A percentile compares a stretch with the other conserved stretches of the same genome.
Conservation (phyloP, 2,888 invertebrate species). For the Macrosiphum euphorbiae region DNA sequence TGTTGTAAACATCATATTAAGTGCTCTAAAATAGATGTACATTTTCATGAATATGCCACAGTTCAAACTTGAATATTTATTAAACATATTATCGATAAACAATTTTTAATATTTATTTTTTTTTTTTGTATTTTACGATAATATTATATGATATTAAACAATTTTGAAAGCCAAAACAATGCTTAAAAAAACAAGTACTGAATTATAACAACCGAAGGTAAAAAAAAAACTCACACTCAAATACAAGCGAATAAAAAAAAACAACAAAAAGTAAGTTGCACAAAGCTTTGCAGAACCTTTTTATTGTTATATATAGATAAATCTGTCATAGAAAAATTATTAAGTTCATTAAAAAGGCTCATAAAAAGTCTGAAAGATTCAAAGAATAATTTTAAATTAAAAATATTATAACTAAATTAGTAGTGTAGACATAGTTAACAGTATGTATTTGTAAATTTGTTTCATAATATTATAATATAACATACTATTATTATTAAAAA, state of each 20-base stretch:
- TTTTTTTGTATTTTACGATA: background rate
- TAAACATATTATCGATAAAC: background rate
- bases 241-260: background rate
- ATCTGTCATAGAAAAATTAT: background rate
- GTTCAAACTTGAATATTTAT: background rate
- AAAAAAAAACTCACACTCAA: background rate
- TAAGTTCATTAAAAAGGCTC: background rate
- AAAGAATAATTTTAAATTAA: background rate
- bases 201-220: background rate
- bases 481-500: background rate
- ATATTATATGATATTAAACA: background rate
- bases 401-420: background rate
- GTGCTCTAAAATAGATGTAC: too few relatives aligned
- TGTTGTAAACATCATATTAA: background rate
- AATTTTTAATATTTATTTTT: background rate
- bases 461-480: background rate
- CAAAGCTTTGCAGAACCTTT: background rate
- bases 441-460: background rate
- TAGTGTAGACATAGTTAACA: background rate
- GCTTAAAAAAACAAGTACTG: background rate
- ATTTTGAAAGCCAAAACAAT: background rate
- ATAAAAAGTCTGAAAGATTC: too few relatives aligned
- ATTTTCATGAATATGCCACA: background rate
- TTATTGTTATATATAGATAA: background rate
- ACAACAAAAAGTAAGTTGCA: background rate